Conservation (phyloP, 1,140 invertebrate genomes). For the Cydia splendana region DNA sequence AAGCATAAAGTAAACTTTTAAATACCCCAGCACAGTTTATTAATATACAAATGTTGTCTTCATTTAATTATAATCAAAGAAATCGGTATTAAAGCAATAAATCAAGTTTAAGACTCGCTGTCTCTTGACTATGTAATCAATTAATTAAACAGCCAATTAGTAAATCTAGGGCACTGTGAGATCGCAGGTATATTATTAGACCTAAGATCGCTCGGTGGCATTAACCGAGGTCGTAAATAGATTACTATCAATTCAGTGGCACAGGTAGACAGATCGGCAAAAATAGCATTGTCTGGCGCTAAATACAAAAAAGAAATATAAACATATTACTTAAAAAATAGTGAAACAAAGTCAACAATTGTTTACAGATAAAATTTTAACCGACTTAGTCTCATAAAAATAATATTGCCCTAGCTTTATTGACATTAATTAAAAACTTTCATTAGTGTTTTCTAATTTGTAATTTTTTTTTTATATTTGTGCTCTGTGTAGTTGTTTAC, state of each 20-base stretch:
- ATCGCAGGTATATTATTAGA: conserved; percentile 15
- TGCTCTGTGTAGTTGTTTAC: background rate
- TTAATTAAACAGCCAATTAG: conserved; percentile 23
- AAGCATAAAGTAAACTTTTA: too few relatives aligned
- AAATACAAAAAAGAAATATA: background rate
- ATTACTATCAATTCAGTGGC: conserved; percentile 5
- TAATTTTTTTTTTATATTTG: background rate
- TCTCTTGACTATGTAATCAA: conserved; percentile 22
- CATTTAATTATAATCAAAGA: background rate
- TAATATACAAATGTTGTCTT: too few relatives aligned
- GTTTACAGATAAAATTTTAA: too few relatives aligned
- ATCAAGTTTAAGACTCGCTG: background rate
- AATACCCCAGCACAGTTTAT: too few relatives aligned
- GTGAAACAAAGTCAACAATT: too few relatives aligned
- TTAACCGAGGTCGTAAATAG: conserved; percentile 23
- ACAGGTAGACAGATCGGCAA: background rate
- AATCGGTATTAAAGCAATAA: background rate
- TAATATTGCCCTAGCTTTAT: too few relatives aligned
- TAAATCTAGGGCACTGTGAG: conserved; percentile 13
- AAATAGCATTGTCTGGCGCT: background rate
- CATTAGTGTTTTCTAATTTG: background rate
- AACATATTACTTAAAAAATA: too few relatives aligned
- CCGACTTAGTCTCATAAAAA: too few relatives aligned
- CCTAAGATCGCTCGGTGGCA: conserved; percentile 4
- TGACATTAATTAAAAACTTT: background rate